Percentiles rank a stretch among this genome's conserved stretches.
Evolutionary conservation across 2,113 vertebrate genomes (phyloP).

Genomic region (Plecotus auritus): DNA sequence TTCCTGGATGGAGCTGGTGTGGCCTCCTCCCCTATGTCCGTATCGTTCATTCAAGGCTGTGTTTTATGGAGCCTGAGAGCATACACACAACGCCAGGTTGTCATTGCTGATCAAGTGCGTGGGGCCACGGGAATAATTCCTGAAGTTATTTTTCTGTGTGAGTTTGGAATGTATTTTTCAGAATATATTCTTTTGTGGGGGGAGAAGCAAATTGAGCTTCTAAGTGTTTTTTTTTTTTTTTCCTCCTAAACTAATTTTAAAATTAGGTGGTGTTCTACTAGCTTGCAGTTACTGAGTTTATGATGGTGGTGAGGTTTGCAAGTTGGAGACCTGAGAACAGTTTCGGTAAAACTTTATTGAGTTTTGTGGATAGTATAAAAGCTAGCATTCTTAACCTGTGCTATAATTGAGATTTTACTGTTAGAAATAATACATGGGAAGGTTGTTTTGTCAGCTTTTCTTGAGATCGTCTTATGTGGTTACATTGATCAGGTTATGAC

Average conservation of each 20-base stretch:
- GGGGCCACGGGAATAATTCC: background rate
- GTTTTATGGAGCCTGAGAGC: background rate
- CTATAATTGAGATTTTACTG: background rate
- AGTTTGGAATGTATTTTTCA: conserved; percentile 4
- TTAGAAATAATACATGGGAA: background rate
- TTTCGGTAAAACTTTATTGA: background rate
- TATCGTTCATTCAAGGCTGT: background rate
- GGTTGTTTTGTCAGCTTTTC: background rate
- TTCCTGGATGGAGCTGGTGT: background rate
- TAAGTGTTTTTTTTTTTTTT: background rate
- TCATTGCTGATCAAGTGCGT: background rate
- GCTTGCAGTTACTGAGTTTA: background rate
- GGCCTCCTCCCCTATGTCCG: background rate
- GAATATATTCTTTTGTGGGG: background rate
- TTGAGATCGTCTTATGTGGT: background rate
- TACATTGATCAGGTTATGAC: background rate
- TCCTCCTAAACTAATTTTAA: background rate
- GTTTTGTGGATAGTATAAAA: conserved; percentile 24
- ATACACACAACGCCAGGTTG: background rate
- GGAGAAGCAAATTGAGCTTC: background rate
- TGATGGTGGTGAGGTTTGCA: background rate
- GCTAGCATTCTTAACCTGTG: background rate
- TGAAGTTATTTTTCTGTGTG: background rate
- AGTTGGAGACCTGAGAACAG: background rate
- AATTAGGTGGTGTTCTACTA: background rate